A percentile compares a stretch with the other conserved stretches of the same genome.
These are phyloP conservation scores for Mustelus asterias DNA, from an alignment of 2,113 vertebrate genomes.

Conservation along the genomic window DNA sequence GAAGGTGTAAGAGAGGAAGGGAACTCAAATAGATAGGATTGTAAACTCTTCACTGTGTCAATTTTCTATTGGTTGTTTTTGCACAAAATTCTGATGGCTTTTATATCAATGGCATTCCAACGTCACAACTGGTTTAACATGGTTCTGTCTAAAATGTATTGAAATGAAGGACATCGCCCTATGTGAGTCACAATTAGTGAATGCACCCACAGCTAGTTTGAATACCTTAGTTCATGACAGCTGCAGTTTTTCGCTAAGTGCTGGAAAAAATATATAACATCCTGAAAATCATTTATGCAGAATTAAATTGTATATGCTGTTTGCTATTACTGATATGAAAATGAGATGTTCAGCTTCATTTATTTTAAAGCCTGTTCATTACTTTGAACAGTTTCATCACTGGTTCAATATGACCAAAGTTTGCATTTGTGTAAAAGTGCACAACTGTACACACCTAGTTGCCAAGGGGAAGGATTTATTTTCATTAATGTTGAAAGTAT, in stretches of 20 bases:
- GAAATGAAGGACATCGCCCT: not conserved
- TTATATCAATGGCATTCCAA: not conserved
- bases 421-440: slow-evolving; percentile 50
- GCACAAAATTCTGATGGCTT: not conserved
- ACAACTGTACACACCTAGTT: slow-evolving; percentile 48
- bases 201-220: not conserved
- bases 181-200: not conserved
- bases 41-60: not conserved
- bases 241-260: not conserved
- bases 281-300: slow-evolving; percentile 7
- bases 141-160: not conserved
- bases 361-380: slow-evolving; percentile 49
- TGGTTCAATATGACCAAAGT: slow-evolving; percentile 49
- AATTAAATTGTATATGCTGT: slow-evolving; percentile 46
- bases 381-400: slow-evolving; percentile 50
- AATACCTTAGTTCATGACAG: not conserved
- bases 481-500: slow-evolving; percentile 56
- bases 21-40: not conserved
- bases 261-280: not conserved
- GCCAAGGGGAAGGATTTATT: slow-evolving; percentile 50
- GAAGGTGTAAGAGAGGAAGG: not conserved
- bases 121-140: not conserved
- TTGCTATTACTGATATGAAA: slow-evolving; percentile 52
- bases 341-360: slow-evolving; percentile 49
- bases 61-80: not conserved